Evolutionary conservation across 2,113 vertebrate species (phyloP).

Genomic region (Seriola dumerili): DNA sequence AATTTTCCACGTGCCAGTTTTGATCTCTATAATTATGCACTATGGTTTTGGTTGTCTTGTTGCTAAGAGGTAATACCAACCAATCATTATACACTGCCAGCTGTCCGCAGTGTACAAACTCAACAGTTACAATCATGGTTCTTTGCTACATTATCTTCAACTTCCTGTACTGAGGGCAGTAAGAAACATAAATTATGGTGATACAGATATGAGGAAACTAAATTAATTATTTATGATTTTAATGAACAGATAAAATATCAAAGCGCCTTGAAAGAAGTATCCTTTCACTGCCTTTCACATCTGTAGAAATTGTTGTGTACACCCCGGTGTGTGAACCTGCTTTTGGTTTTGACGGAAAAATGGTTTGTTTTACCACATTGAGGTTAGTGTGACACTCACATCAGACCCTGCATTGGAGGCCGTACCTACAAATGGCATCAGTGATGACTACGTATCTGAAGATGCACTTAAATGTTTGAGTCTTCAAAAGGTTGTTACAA

Average conservation of each 20-base stretch:
- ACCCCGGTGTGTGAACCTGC: not conserved
- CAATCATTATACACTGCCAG: not conserved
- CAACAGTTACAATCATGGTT: not conserved
- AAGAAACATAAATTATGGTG: too few relatives aligned
- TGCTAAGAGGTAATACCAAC: not conserved
- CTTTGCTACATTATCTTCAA: not conserved
- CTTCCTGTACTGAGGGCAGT: not conserved
- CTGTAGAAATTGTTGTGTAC: not conserved
- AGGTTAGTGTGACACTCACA: slow-evolving; percentile 23
- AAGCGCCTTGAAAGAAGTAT: not conserved
- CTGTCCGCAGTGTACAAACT: not conserved
- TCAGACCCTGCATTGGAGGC: not conserved
- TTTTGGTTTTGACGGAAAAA: not conserved
- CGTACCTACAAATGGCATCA: too few relatives aligned
- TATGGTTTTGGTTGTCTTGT: not conserved
- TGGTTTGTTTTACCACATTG: slow-evolving; percentile 9
- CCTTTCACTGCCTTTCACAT: not conserved
- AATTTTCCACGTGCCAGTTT: slow-evolving; percentile 13
- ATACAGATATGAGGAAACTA: too few relatives aligned
- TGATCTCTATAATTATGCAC: slow-evolving; percentile 21
- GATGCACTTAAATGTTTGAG: too few relatives aligned
- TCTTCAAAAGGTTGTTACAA: too few relatives aligned
- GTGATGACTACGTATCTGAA: too few relatives aligned
- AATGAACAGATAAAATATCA: not conserved
- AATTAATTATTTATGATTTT: not conserved